Evolutionary conservation across 2,888 invertebrate genomes (phyloP).

Genomic region (Stenichneumon culpator): DNA sequence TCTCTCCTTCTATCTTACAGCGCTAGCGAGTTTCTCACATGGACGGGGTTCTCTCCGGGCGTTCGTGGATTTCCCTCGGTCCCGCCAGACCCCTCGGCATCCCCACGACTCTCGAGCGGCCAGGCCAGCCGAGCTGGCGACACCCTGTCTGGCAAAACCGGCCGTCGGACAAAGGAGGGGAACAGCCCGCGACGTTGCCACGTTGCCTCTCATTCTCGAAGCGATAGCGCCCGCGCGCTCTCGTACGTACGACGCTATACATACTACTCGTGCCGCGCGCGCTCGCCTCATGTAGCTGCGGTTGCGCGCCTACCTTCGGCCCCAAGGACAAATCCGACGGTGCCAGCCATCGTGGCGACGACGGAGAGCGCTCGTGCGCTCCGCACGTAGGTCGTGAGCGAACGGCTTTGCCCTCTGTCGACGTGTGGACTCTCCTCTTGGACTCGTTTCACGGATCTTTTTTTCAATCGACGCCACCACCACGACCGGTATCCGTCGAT

Average conservation of each 20-base stretch:
- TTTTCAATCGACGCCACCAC: constrained; percentile 53
- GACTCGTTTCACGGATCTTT: constrained; percentile 63
- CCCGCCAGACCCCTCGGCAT: constrained; percentile 64
- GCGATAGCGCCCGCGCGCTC: constrained; percentile 45
- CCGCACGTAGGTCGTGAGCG: constrained; percentile 61
- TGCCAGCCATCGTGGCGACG: constrained; percentile 84
- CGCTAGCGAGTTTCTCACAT: constrained; percentile 55
- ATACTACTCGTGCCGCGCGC: constrained; percentile 49
- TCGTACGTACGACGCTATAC: constrained; percentile 8
- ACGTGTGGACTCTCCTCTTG: constrained; percentile 46
- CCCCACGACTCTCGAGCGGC: constrained; percentile 84
- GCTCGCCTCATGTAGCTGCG: constrained; percentile 44
- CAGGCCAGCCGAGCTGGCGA: constrained; percentile 95
- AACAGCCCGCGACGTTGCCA: constrained; percentile 76
- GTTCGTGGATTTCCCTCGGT: constrained; percentile 58
- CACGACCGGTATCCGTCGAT: no score
- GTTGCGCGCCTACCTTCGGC: constrained; percentile 73
- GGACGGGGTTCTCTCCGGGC: constrained; percentile 57
- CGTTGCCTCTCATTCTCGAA: constrained; percentile 61
- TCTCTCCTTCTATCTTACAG: constrained; percentile 34
- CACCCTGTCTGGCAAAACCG: constrained; percentile 97
- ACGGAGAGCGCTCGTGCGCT: constrained; percentile 72
- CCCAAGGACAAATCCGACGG: constrained; percentile 84
- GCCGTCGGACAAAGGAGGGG: constrained; percentile 86
- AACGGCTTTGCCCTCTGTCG: constrained; percentile 39